phyloP scores from a whole-genome alignment of 2,113 vertebrate genomes.

The Nothocercus julius region DNA sequence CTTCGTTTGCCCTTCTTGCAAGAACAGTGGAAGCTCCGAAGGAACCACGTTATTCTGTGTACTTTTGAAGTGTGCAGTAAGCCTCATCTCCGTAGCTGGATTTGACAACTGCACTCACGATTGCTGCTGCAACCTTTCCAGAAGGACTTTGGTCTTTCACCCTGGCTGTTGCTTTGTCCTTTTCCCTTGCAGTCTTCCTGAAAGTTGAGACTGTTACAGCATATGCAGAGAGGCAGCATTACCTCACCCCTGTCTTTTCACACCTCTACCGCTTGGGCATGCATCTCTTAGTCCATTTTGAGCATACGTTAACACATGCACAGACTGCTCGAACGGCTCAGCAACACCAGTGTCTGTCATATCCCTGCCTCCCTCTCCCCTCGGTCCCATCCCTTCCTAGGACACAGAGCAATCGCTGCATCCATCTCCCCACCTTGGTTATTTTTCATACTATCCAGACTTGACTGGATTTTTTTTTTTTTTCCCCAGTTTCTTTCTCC shows the following conservation, averaged over 20 bases:
- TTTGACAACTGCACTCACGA: not conserved
- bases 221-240: not conserved
- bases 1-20: not conserved
- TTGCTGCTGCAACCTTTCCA: not conserved
- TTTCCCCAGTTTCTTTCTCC: not conserved
- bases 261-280: not conserved
- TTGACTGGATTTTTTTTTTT: no score
- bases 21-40: not conserved
- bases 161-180: not conserved
- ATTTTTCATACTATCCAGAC: not conserved
- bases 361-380: accelerated
- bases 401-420: accelerated
- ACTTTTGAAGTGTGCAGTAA: not conserved
- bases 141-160: not conserved
- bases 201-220: not conserved
- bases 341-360: not conserved
- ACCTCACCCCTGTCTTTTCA: not conserved
- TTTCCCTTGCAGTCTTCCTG: not conserved
- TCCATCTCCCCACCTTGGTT: accelerated
- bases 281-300: accelerated
- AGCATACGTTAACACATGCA: accelerated
- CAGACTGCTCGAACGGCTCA: not conserved
- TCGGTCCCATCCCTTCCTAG: not conserved
- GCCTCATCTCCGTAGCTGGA: not conserved
- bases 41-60: not conserved